phyloP scores from a whole-genome alignment of 1,140 invertebrate species.

The Helicoverpa armigera region DNA sequence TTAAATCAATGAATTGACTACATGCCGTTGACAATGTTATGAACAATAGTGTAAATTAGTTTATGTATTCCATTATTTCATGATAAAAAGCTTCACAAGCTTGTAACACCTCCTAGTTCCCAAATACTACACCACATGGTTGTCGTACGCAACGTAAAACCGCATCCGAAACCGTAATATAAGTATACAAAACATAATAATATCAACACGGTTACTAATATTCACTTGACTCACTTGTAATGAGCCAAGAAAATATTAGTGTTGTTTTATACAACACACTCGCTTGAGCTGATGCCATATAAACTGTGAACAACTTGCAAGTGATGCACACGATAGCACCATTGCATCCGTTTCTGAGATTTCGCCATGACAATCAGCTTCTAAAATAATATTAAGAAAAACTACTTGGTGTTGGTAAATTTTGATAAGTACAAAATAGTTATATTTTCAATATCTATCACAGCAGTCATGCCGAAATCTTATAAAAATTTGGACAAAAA shows the following conservation, averaged over 20 bases:
- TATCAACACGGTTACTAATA: conserved; percentile 67
- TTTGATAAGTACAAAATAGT: conserved; percentile 63
- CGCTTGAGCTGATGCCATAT: conserved; percentile 23
- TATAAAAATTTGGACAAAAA: conserved; percentile 58
- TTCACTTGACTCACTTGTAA: conserved; percentile 43
- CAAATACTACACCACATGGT: background rate
- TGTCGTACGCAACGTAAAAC: background rate
- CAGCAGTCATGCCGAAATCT: conserved; percentile 57
- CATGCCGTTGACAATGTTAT: conserved; percentile 4
- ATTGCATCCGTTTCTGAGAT: conserved; percentile 40
- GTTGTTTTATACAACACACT: conserved; percentile 9
- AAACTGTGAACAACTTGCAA: conserved; percentile 21
- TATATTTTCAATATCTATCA: conserved; percentile 61
- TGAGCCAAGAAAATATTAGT: conserved; percentile 30
- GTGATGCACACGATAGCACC: conserved; percentile 37
- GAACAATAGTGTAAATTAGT: conserved; percentile 17
- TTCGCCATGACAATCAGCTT: conserved; percentile 28
- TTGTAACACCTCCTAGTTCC: conserved; percentile 12
- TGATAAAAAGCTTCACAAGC: conserved; percentile 24
- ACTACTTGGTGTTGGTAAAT: conserved; percentile 34
- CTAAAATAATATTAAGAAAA: conserved; percentile 10
- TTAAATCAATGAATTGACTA: conserved; percentile 30
- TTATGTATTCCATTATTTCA: conserved; percentile 7
- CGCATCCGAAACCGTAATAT: conserved; percentile 8
- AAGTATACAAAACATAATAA: conserved; percentile 61